A percentile compares a stretch with the other conserved stretches of the same genome.
These are phyloP conservation scores for Sebastes minor DNA, from an alignment of 2,797 vertebrate genomes.

Conservation along the genomic window DNA sequence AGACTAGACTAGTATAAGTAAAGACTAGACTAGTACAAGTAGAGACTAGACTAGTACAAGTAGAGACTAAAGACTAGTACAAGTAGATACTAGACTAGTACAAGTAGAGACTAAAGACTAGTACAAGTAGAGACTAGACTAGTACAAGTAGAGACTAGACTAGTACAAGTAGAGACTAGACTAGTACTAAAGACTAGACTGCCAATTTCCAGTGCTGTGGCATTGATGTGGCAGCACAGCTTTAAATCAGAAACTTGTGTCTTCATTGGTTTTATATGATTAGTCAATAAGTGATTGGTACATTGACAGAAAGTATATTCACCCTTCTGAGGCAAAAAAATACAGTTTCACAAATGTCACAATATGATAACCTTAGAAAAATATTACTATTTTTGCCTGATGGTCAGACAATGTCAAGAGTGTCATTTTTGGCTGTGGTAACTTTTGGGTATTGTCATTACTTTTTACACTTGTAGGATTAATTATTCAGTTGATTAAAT, in stretches of 20 bases:
- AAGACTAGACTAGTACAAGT: too few species aligned
- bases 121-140: too few species aligned
- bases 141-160: too few species aligned
- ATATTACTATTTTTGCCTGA: not conserved
- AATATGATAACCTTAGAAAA: not conserved
- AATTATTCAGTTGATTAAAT: not conserved
- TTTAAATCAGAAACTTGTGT: not conserved
- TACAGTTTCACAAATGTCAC: not conserved
- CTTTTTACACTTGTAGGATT: not conserved
- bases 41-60: too few species aligned
- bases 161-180: too few species aligned
- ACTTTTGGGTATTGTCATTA: not conserved
- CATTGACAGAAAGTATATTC: not conserved
- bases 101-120: too few species aligned
- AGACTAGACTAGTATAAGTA: too few species aligned
- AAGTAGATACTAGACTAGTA: too few species aligned
- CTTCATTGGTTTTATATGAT: not conserved
- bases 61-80: too few species aligned
- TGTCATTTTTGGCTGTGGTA: not conserved
- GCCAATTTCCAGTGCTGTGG: not conserved
- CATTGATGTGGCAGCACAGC: not conserved
- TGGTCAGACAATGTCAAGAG: not conserved
- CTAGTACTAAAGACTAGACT: too few species aligned
- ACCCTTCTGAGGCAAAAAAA: not conserved
- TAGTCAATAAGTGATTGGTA: not conserved